A percentile compares a stretch with the other conserved stretches of the same genome.
These are phyloP conservation scores for Ethmia dodecea DNA, from an alignment of 2,888 invertebrate species.

Conservation along the genomic window DNA sequence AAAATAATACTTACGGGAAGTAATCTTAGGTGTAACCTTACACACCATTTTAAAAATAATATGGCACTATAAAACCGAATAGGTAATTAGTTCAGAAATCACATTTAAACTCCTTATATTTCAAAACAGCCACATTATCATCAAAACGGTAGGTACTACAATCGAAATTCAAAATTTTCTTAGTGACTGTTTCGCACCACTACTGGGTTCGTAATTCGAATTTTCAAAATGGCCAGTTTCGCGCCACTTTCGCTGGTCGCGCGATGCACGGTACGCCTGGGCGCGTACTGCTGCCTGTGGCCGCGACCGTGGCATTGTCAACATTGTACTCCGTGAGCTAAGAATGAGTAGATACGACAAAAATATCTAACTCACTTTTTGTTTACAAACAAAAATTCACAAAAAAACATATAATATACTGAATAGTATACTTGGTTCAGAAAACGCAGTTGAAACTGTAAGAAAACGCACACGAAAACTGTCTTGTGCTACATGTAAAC, in stretches of 20 bases:
- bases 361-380: no score
- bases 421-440: no score
- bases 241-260: constrained; percentile 8
- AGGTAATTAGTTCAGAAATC: constrained; percentile 1
- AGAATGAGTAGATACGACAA: not conserved
- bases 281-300: constrained; percentile 9
- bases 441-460: no score
- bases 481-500: no score
- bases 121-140: constrained; percentile 1
- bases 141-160: no score
- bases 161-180: no score
- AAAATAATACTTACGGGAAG: constrained; percentile 42
- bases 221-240: constrained; percentile 12
- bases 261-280: constrained; percentile 10
- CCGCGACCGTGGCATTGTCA: constrained; percentile 9
- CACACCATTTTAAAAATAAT: constrained; percentile 43
- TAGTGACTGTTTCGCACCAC: constrained; percentile 13
- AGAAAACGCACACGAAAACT: no score
- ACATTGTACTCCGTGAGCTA: constrained; percentile 2
- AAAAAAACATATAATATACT: no score
- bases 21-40: constrained; percentile 49
- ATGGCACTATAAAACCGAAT: no score
- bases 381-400: no score
- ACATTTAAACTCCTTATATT: not conserved
- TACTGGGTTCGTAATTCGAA: constrained; percentile 19